These are phyloP conservation scores for Dasysyrphus tricinctus DNA, from an alignment of 2,888 invertebrate genomes.

Conservation along the genomic window DNA sequence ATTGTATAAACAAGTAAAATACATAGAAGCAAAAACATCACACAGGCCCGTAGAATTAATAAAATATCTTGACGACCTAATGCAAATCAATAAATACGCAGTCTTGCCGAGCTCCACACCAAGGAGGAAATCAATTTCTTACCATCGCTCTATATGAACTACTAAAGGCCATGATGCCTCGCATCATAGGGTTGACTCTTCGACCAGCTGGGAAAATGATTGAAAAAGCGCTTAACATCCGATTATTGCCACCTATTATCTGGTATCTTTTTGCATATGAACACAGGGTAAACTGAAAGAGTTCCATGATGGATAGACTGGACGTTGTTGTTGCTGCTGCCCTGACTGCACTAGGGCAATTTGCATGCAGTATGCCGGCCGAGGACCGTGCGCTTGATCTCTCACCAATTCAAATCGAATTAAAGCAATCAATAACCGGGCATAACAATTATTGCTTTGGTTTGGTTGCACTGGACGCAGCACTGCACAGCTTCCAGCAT, in stretches of 20 bases:
- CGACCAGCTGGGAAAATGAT: slow-evolving; percentile 69
- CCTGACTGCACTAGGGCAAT: slow-evolving; percentile 15
- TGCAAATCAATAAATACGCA: slow-evolving; percentile 63
- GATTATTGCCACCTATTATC: slow-evolving; percentile 72
- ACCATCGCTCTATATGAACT: slow-evolving; percentile 44
- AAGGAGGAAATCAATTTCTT: slow-evolving; percentile 73
- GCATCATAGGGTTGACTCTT: slow-evolving; percentile 36
- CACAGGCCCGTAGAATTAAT: slow-evolving; percentile 45
- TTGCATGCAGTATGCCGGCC: slow-evolving; percentile 33
- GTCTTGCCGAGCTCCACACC: slow-evolving; percentile 36
- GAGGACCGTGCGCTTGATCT: slow-evolving; percentile 59
- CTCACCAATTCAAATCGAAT: slow-evolving; percentile 73
- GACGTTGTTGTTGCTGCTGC: slow-evolving; percentile 28
- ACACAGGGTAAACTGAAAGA: slow-evolving; percentile 16
- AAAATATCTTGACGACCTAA: slow-evolving; percentile 59
- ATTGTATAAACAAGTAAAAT: neutral
- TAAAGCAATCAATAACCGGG: slow-evolving; percentile 73
- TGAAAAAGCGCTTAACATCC: slow-evolving; percentile 74
- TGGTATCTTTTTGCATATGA: slow-evolving; percentile 67
- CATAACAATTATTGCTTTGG: slow-evolving; percentile 66
- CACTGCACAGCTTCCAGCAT: slow-evolving; percentile 42
- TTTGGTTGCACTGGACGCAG: slow-evolving; percentile 24
- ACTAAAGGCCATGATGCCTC: slow-evolving; percentile 17
- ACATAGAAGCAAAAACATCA: neutral
- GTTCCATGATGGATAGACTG: neutral